Percentiles rank a stretch among this genome's conserved stretches.
Evolutionary conservation across 2,888 invertebrate genomes (phyloP).

Genomic region (Chrysolina americana): DNA sequence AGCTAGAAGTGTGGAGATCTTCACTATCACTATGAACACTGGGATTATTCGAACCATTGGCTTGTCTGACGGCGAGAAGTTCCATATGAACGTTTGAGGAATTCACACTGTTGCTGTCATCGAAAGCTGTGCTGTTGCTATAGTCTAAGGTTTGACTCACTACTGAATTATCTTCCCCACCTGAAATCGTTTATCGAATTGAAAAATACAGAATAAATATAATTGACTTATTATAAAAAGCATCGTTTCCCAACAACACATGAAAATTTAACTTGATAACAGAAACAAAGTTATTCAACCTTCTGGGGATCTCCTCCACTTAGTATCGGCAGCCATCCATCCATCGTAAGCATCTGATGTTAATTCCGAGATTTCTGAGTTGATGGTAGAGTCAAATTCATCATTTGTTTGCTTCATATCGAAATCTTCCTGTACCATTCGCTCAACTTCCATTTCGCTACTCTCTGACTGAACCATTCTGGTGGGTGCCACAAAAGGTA

Average conservation of each 20-base stretch:
- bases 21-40: conserved; percentile 72
- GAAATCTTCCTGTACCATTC: conserved; percentile 62
- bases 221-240: too few relatives aligned
- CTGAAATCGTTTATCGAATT: conserved; percentile 51
- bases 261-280: neutral
- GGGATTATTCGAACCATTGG: conserved; percentile 72
- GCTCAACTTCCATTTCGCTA: conserved; percentile 62
- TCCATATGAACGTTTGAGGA: conserved; percentile 74
- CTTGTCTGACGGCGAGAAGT: conserved; percentile 73
- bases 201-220: neutral
- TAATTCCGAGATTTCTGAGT: conserved; percentile 69
- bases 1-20: conserved; percentile 62
- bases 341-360: conserved; percentile 72
- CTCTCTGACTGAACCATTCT: conserved; percentile 53
- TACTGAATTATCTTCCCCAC: conserved; percentile 70
- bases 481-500: conserved; percentile 42
- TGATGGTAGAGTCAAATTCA: conserved; percentile 69
- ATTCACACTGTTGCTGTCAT: conserved; percentile 72
- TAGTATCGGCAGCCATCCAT: conserved; percentile 79
- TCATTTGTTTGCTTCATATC: conserved; percentile 70
- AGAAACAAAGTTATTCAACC: conserved; percentile 67
- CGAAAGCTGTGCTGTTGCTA: conserved; percentile 70
- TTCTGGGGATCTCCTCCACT: conserved; percentile 83
- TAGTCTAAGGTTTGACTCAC: conserved; percentile 71
- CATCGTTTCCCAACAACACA: too few relatives aligned